Evolutionary conservation across 2,113 vertebrate species (phyloP), one percentile per base, ranked within the genome.

Genomic region (Pristiophorus japonicus): DNA sequence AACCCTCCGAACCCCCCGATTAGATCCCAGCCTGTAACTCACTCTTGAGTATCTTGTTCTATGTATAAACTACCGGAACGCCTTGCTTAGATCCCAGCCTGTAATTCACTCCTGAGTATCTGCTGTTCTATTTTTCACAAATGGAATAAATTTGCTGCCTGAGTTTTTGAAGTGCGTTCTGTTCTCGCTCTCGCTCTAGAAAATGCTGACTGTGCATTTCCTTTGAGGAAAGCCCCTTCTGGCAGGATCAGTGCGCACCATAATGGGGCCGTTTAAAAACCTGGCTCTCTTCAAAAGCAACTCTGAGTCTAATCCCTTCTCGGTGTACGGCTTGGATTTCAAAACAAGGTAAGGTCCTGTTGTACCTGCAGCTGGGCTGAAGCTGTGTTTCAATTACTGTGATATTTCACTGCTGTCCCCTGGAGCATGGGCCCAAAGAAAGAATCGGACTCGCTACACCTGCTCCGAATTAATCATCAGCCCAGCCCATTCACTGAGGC

Each of bases 381-480:
- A 93, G 24, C 2, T 30, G 63, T 67, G 96, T 94, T 94, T 3
- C 96, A 96, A 96, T 27, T 45, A 63, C 34, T n/a, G 12, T 66
- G 63, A 51, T 95, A 90, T 95, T 96, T 96, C 95, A 90, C 34
- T 73, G 20, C 66, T 95, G 47, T 59, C 91, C 94, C 88, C 81
- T 63, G 20, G 47, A 87, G 95, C 93, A 51, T 65, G 51, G 63
- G 24, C 22, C 38, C 24, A 90, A 47, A 87, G 95, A 78, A 95
- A 84, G 51, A 55, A 92, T 63, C 85, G 5, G 0, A 70, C 34
- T 85, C n/a, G 12, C 3, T 96, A 96, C 96, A 96, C 96, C 96
- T 97, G 96, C 96, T 96, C 95, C 38, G 95, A 96, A 85, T 96
- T 96, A 97, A 97, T 97, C 97, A 96, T 95, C 0, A 45, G 24